Percentiles rank a stretch among this genome's conserved stretches.
Evolutionary conservation across 2,113 vertebrate genomes (phyloP).

Genomic region (Setophaga kirtlandii): DNA sequence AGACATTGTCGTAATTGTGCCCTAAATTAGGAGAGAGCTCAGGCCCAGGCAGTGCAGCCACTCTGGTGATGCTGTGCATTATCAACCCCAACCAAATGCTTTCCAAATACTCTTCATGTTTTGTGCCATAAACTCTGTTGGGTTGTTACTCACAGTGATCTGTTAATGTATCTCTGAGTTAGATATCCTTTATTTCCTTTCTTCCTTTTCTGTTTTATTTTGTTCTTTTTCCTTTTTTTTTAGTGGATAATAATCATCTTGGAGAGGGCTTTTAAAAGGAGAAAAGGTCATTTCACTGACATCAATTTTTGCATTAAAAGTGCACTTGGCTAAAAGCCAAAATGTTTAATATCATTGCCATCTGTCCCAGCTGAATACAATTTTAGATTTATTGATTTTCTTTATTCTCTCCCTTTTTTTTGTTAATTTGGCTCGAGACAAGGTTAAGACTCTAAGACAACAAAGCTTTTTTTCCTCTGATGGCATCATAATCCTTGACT

Average conservation of each 20-base stretch:
- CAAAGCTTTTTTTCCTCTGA: not conserved
- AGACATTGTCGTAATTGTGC: slow-evolving; percentile 51
- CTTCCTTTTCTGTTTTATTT: not conserved
- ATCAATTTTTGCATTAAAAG: slow-evolving; percentile 60
- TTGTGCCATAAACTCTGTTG: not conserved
- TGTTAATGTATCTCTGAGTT: slow-evolving; percentile 31
- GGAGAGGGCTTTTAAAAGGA: slow-evolving; percentile 47
- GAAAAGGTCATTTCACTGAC: slow-evolving; percentile 50
- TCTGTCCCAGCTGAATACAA: slow-evolving; percentile 48
- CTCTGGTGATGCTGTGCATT: not conserved
- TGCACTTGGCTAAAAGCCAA: slow-evolving; percentile 32
- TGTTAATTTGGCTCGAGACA: not conserved
- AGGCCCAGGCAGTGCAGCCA: not conserved
- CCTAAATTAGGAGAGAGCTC: slow-evolving; percentile 31
- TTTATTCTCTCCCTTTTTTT: not conserved
- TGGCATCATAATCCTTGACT: not conserved
- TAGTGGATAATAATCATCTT: slow-evolving; percentile 18
- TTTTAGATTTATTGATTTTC: slow-evolving; percentile 45
- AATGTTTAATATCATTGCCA: slow-evolving; percentile 49
- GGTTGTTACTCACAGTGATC: slow-evolving; percentile 21
- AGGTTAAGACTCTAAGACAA: slow-evolving; percentile 1
- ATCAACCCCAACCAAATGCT: slow-evolving; percentile 14
- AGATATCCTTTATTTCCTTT: not conserved
- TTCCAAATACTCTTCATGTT: slow-evolving; percentile 22
- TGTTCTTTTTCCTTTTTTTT: not conserved